Conservation (phyloP, 1,140 invertebrate genomes). For the Periplaneta americana region DNA sequence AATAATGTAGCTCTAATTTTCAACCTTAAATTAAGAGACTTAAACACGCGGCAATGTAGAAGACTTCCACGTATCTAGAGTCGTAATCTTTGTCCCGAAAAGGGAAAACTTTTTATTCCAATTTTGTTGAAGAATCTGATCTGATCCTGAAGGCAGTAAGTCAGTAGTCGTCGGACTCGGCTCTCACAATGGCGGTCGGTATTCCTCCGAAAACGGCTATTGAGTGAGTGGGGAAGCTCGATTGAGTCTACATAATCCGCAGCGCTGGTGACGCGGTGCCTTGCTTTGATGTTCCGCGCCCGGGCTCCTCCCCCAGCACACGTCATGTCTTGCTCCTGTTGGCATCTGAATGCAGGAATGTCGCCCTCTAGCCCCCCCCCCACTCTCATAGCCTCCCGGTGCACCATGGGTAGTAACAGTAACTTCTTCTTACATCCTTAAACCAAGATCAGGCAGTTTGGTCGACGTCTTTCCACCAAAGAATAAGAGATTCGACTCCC, state of each 20-base stretch:
- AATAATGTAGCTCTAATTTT: too few relatives aligned
- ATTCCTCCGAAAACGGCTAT: not conserved
- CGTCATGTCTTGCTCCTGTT: not conserved
- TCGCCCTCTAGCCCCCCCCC: not conserved
- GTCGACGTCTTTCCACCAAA: too few relatives aligned
- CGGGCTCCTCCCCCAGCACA: not conserved
- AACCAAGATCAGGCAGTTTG: too few relatives aligned
- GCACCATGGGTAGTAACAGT: not conserved
- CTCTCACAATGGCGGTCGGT: not conserved
- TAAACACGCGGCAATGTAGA: too few relatives aligned
- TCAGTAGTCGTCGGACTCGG: not conserved
- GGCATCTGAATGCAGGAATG: not conserved
- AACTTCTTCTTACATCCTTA: too few relatives aligned
- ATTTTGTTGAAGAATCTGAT: too few relatives aligned
- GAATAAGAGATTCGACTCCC: too few relatives aligned
- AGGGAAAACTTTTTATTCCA: too few relatives aligned
- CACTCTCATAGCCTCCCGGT: not conserved
- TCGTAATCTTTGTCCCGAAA: too few relatives aligned
- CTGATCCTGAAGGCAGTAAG: not conserved
- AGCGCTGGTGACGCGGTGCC: not conserved
- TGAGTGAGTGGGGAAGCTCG: not conserved
- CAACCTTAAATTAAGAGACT: too few relatives aligned
- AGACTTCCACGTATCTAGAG: too few relatives aligned
- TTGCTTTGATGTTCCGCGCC: not conserved
- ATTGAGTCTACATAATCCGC: not conserved